Evolutionary conservation across 2,888 invertebrate species (phyloP), one percentile per base, ranked within the genome.

Genomic region (Arge pagana): DNA sequence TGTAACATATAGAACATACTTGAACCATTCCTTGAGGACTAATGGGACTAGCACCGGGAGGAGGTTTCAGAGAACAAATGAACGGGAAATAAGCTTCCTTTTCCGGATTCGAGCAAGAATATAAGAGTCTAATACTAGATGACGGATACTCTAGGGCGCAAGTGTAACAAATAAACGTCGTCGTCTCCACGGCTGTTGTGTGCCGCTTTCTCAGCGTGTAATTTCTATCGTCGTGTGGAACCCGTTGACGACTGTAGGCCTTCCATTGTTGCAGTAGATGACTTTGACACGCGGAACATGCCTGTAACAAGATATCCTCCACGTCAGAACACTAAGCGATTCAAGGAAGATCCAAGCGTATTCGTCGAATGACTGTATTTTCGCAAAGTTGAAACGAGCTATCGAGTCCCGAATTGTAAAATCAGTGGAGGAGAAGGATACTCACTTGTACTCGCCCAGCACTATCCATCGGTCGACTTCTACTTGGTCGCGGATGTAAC

Each of bases 21-120:
- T 91, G 89, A 61, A 91, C 91, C 86, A 90, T 88, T 63, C 87
- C 94, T 80, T 93, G 90, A 53, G 90, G 89, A 78, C 90, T 92
- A 65, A 95, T 89, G 30, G 93, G 91, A 78, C 90, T 89, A 68
- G 94, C 90, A 66, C 93, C 93, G 48, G 86, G 85, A 59, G 89
- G 90, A 53, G 90, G 85, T 77, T 87, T 87, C 68, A 93, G 79
- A 64, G 85, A 84, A 69, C 88, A 88, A 54, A 96, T 89, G 77
- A 93, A 93, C 10, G 95, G 93, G 79, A 91, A 95, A 77, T 89
- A 94, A 48, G 93, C 90, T 77, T 95, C 93, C 53, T 89, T 82
- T 71, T 92, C 92, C 0, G 88, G 86, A 78, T 92, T 91, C 48
- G 88, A 84, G 72, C 89, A 88, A 78, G 91, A 91, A 77, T 92